These are phyloP conservation scores for Epizoanthus stellaris DNA, from an alignment of 92 coral and sea anemone species.

Conservation along the genomic window DNA sequence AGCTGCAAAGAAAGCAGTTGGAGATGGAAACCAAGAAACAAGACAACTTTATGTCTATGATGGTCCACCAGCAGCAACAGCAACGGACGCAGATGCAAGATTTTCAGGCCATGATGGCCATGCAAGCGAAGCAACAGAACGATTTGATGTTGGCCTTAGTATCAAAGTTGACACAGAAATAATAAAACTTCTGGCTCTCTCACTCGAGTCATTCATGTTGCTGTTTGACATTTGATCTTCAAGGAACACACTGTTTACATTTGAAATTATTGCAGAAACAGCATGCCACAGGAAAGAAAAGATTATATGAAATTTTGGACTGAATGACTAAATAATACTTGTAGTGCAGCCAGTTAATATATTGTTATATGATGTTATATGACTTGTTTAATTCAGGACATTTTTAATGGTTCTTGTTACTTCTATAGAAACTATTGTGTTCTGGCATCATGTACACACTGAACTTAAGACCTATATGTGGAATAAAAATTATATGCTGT, in stretches of 20 bases:
- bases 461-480: no score
- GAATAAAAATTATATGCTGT: no score
- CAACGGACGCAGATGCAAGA: slow-evolving; percentile 47
- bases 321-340: neutral
- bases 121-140: slow-evolving; percentile 31
- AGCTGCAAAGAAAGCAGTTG: slow-evolving; percentile 35
- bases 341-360: slow-evolving; percentile 5
- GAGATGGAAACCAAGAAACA: slow-evolving; percentile 46
- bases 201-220: slow-evolving; percentile 9
- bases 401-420: slow-evolving; percentile 3
- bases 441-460: no score
- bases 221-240: neutral
- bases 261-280: neutral
- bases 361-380: neutral
- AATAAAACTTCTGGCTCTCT: slow-evolving; percentile 17
- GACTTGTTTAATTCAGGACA: slow-evolving; percentile 3
- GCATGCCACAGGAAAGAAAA: slow-evolving; percentile 1
- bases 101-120: slow-evolving; percentile 39
- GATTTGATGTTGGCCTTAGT: slow-evolving; percentile 46
- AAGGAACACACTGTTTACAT: slow-evolving; percentile 23
- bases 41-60: slow-evolving; percentile 40
- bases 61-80: slow-evolving; percentile 44
- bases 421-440: no score
- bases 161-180: slow-evolving; percentile 22
- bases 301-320: neutral